Conservation (phyloP, 2,888 invertebrate genomes). For the Apamea crenata region DNA sequence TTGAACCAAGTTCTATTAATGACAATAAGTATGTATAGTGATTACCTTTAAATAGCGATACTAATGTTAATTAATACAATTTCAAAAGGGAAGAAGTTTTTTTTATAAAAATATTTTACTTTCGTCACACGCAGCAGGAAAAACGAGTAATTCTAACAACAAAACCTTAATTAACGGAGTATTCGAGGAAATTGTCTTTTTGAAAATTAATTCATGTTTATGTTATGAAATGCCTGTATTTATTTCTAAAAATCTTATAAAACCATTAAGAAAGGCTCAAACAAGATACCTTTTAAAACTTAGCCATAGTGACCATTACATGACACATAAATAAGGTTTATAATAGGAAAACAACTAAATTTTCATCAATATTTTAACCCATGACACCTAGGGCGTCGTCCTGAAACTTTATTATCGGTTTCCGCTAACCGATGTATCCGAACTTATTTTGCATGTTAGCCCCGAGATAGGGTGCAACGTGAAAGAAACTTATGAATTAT, state of each 20-base stretch:
- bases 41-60: too few relatives aligned
- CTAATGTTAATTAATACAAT: too few relatives aligned
- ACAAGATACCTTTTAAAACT: not conserved
- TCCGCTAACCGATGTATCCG: conserved; percentile 82
- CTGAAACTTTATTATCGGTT: conserved; percentile 84
- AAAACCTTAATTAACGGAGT: not conserved
- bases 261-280: not conserved
- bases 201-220: not conserved
- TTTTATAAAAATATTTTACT: not conserved
- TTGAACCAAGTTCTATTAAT: too few relatives aligned
- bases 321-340: not conserved
- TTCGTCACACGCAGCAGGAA: not conserved
- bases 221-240: not conserved
- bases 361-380: conserved; percentile 58
- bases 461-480: conserved; percentile 83
- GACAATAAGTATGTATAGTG: too few relatives aligned
- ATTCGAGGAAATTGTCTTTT: not conserved
- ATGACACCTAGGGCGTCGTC: conserved; percentile 56
- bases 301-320: not conserved
- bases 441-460: conserved; percentile 87
- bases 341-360: conserved; percentile 14
- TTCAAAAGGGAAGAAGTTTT: not conserved
- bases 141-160: not conserved
- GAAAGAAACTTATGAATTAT: conserved; percentile 87
- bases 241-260: not conserved